Evolutionary conservation across 2,888 invertebrate genomes (phyloP).

Genomic region (Drosophila limbata): DNA sequence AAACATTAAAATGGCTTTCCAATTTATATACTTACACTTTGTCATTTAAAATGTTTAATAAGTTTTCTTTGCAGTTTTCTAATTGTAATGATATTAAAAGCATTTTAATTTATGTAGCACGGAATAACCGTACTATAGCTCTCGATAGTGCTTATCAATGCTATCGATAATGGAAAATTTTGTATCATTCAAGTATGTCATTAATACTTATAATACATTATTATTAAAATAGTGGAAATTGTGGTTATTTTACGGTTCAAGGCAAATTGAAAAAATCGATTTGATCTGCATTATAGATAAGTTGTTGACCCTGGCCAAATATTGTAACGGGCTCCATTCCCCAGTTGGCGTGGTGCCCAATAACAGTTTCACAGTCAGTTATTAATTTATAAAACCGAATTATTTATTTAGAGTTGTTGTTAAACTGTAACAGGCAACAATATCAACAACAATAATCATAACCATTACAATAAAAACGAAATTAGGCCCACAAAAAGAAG

Average conservation of each 20-base stretch:
- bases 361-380: constrained; percentile 34
- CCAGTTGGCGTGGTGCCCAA: not conserved
- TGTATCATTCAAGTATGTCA: too few species aligned
- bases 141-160: not conserved
- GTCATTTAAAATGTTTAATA: too few species aligned
- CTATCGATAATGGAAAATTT: not conserved
- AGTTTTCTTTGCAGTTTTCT: not conserved
- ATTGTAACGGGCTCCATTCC: not conserved
- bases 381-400: constrained; percentile 63
- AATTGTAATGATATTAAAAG: too few species aligned
- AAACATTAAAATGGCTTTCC: not conserved
- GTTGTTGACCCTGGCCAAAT: constrained; percentile 21
- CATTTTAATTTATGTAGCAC: too few species aligned
- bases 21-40: too few species aligned
- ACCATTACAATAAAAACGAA: constrained; percentile 64
- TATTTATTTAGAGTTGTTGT: constrained; percentile 59
- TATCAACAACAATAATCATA: constrained; percentile 56
- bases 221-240: not conserved
- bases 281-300: constrained; percentile 39
- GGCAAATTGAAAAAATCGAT: constrained; percentile 41
- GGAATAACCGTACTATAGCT: too few species aligned
- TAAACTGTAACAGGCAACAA: constrained; percentile 45
- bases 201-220: not conserved
- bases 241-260: constrained; percentile 5
- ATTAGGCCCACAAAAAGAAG: constrained; percentile 29